Evolutionary conservation across 2,888 invertebrate genomes (phyloP).

Genomic region (Iphiclides podalirius): DNA sequence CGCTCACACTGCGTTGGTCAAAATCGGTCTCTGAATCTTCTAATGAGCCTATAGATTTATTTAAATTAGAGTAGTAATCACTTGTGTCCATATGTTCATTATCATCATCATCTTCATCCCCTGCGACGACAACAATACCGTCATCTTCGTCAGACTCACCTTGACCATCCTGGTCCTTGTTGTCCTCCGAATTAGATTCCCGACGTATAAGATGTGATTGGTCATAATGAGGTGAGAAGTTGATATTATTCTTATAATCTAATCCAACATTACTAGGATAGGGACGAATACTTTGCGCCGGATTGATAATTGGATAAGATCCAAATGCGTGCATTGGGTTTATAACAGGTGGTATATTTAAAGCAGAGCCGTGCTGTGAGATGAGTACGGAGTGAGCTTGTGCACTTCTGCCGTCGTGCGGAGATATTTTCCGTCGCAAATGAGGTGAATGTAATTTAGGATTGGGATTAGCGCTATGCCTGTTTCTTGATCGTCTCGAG

Average conservation of each 20-base stretch:
- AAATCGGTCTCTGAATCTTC: constrained; percentile 70
- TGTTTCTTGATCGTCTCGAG: constrained; percentile 95
- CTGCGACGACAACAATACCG: constrained; percentile 89
- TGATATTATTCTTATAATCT: constrained; percentile 73
- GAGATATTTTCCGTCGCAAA: constrained; percentile 94
- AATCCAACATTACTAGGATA: constrained; percentile 69
- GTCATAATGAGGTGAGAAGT: constrained; percentile 52
- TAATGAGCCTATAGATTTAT: constrained; percentile 61
- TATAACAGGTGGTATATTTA: constrained; percentile 83
- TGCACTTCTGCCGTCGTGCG: constrained; percentile 94
- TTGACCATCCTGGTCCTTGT: constrained; percentile 81
- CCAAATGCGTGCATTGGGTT: constrained; percentile 88
- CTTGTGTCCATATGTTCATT: constrained; percentile 76
- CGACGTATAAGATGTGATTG: constrained; percentile 60
- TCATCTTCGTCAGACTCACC: constrained; percentile 86
- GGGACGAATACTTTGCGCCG: constrained; percentile 83
- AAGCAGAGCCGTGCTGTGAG: constrained; percentile 84
- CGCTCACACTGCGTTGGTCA: constrained; percentile 67
- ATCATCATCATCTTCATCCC: constrained; percentile 87
- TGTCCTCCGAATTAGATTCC: constrained; percentile 65
- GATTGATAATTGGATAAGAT: constrained; percentile 88
- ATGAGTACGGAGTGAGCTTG: constrained; percentile 91
- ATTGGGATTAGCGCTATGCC: constrained; percentile 99
- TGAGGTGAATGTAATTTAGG: constrained; percentile 98
- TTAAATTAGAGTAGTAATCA: constrained; percentile 64